phyloP scores from a whole-genome alignment of 2,888 invertebrate species.

The Ischnus inquisitorius region DNA sequence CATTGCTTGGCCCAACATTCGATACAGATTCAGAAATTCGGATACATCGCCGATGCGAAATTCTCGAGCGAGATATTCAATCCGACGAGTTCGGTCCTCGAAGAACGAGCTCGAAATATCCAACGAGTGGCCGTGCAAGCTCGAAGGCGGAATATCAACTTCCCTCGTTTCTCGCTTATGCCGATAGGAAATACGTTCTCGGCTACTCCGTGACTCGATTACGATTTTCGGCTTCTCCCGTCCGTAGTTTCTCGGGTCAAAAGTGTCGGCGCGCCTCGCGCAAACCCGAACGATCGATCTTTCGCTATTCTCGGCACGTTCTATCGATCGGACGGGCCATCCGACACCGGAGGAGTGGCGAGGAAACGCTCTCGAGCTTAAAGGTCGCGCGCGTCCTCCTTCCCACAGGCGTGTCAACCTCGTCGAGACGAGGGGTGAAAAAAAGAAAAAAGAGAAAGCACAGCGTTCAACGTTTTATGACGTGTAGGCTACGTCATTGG shows the following conservation, averaged over 20 bases:
- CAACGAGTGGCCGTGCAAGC: conserved; percentile 57
- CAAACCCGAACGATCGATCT: conserved; percentile 69
- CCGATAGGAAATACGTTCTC: conserved; percentile 5
- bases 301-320: conserved; percentile 71
- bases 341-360: not conserved
- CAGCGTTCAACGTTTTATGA: not conserved
- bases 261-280: conserved; percentile 35
- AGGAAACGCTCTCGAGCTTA: conserved; percentile 35
- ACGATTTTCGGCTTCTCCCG: conserved; percentile 22
- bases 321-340: conserved; percentile 43
- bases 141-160: not conserved
- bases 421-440: not conserved
- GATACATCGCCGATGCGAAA: too few species aligned
- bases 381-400: conserved; percentile 53
- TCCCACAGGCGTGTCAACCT: conserved; percentile 48
- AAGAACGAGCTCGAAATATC: conserved; percentile 47
- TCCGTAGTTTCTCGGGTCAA: conserved; percentile 10
- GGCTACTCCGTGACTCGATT: not conserved
- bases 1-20: too few species aligned
- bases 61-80: too few species aligned
- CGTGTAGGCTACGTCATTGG: too few species aligned
- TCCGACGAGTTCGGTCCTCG: too few species aligned
- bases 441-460: not conserved
- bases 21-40: too few species aligned
- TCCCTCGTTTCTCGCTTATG: conserved; percentile 12